A percentile compares a stretch with the other conserved stretches of the same genome.
Conservation (phyloP, 2,113 vertebrate genomes). For the Grantiella picta region DNA sequence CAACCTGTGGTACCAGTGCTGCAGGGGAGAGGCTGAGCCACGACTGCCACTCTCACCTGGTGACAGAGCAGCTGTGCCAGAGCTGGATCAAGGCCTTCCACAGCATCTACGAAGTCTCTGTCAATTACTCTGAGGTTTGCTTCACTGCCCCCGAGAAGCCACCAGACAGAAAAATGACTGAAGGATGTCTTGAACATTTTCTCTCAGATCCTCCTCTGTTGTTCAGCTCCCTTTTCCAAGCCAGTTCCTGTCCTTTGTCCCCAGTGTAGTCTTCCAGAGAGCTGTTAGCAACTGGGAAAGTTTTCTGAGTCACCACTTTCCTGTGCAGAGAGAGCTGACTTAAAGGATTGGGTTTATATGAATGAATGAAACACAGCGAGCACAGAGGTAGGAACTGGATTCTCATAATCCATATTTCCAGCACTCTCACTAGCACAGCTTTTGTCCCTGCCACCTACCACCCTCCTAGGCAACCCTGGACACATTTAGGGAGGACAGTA, state of each 20-base stretch:
- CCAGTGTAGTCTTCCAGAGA: accelerated
- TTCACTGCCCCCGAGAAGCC: neutral
- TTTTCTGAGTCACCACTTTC: neutral
- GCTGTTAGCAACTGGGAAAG: neutral
- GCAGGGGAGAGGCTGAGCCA: neutral
- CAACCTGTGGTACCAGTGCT: accelerated
- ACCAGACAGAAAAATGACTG: neutral
- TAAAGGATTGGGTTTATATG: neutral
- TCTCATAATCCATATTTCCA: neutral
- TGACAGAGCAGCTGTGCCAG: neutral
- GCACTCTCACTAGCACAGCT: neutral
- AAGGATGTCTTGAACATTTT: neutral
- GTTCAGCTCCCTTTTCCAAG: accelerated
- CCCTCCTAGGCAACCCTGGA: neutral
- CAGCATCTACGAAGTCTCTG: neutral
- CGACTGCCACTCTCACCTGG: neutral
- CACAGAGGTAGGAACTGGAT: neutral
- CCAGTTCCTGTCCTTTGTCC: neutral
- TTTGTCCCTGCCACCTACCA: neutral
- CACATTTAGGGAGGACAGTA: neutral
- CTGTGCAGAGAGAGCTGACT: neutral
- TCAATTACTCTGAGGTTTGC: neutral
- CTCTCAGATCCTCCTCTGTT: neutral
- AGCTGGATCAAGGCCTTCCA: neutral
- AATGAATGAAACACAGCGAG: neutral